Base-by-base conservation (phyloP, 1,140 invertebrate species). In the Phocides pigmalion region DNA sequence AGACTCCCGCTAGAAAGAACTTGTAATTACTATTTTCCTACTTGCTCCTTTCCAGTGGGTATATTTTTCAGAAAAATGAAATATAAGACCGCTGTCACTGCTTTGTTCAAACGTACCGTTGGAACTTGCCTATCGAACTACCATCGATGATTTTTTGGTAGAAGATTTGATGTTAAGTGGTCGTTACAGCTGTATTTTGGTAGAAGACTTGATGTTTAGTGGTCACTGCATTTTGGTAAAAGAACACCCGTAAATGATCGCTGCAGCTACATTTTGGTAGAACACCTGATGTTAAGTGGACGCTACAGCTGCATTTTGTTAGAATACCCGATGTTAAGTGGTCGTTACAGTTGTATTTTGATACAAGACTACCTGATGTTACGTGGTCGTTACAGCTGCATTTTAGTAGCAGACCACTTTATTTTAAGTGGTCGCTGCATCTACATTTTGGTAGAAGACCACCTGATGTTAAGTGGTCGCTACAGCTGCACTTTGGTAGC, bases 1-100 rank as follows among this genome's bases (percentile, higher is more conserved):
- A 56, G 79, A 59, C 62, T 70, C 65, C 74, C 70, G 71, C 79
- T 76, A 76, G 77, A 74, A 71, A 59, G 76, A 82, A 84, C 79
- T 89, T 89, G 87, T 89, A 91, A 91, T 91, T 91, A 91, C 87
- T 85, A 88, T 89, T 89, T 89, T 88, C 86, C 87, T 84, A 77
- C 74, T 78, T 68, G 70, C 76, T 74, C 76, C 85, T 87, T 87
- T 90, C 89, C 81, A 86, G 67, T 65, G 61, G 76, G 78, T 86
- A 73, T 85, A 89, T 89, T 87, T 89, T 90, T 91, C 82, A 88
- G 63, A 56, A 64, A 71, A 76, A 79, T 74, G 67, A 73, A 71
- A 72, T 72, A 70, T 75, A 76, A 12, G 9, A 2, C 32, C 49
- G 25, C 68, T 70, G 59, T 64, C 37, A 28, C 12, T 47, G 66